Evolutionary conservation across 2,888 invertebrate genomes (phyloP).

Genomic region (Catotricha subobsoleta): DNA sequence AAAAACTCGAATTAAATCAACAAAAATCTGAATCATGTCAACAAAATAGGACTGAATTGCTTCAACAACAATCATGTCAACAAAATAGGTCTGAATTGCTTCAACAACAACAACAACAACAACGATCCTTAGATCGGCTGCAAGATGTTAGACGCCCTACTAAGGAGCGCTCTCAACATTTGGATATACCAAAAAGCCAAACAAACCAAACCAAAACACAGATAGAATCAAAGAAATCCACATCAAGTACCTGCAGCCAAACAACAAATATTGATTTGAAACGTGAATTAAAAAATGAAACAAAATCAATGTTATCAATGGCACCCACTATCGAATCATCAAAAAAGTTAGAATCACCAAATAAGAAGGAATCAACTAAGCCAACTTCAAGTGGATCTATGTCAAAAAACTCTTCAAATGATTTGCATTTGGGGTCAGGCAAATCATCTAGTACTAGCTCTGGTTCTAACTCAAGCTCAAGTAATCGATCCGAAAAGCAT

Average conservation of each 20-base stretch:
- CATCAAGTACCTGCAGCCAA: conserved; percentile 3
- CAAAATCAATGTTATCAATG: neutral
- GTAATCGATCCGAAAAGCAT: neutral
- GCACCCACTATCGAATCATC: neutral
- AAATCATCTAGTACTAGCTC: conserved; percentile 3
- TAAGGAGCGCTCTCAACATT: neutral
- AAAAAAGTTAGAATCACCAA: conserved; percentile 4
- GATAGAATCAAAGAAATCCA: neutral
- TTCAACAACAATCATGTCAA: too few species aligned
- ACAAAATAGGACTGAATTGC: too few species aligned
- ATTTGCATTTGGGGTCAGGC: neutral
- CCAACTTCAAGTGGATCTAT: neutral
- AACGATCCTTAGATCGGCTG: neutral
- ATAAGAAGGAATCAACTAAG: conserved; percentile 4
- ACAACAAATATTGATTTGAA: neutral
- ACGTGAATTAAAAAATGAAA: conserved; percentile 1
- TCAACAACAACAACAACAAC: neutral
- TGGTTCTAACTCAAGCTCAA: neutral
- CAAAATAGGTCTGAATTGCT: neutral
- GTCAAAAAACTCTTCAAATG: conserved; percentile 5
- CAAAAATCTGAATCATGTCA: neutral
- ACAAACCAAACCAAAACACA: neutral
- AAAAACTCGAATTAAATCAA: neutral
- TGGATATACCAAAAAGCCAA: neutral
- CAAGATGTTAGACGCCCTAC: neutral